Conservation (phyloP, 2,113 vertebrate species). For the Podarcis cretensis region DNA sequence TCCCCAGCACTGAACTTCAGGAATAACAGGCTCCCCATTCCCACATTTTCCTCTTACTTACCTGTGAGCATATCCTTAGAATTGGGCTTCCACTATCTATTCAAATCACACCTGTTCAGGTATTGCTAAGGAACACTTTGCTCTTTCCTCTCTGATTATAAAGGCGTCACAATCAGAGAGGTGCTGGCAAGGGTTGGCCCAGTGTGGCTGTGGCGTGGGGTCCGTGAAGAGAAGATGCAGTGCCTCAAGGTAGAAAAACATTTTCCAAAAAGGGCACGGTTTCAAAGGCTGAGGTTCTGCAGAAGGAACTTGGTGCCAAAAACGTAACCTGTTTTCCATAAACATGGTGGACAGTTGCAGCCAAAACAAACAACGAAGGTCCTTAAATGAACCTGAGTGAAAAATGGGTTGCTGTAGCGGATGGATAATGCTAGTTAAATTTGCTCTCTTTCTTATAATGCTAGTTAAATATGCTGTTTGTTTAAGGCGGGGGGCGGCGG, state of each 20-base stretch:
- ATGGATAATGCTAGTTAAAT: constrained; percentile 25
- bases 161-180: not conserved
- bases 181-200: not conserved
- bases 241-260: constrained; percentile 57
- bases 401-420: constrained; percentile 55
- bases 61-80: not conserved
- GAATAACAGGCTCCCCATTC: no score
- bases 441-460: constrained; percentile 27
- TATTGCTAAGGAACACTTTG: not conserved
- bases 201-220: constrained; percentile 36
- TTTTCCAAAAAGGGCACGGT: constrained; percentile 51
- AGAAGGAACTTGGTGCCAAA: constrained; percentile 79
- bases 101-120: not conserved
- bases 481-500: not conserved
- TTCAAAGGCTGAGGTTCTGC: constrained; percentile 69
- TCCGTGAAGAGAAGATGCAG: constrained; percentile 59
- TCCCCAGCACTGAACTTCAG: no score
- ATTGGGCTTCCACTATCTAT: not conserved
- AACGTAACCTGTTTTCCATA: constrained; percentile 85
- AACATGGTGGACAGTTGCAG: constrained; percentile 68
- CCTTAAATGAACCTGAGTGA: constrained; percentile 76
- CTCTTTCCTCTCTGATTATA: not conserved
- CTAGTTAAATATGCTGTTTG: constrained; percentile 22
- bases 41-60: no score
- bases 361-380: constrained; percentile 74